Percentiles rank a stretch among this genome's conserved stretches.
These are phyloP conservation scores for Tyria jacobaeae DNA, from an alignment of 2,888 invertebrate genomes.

Conservation along the genomic window DNA sequence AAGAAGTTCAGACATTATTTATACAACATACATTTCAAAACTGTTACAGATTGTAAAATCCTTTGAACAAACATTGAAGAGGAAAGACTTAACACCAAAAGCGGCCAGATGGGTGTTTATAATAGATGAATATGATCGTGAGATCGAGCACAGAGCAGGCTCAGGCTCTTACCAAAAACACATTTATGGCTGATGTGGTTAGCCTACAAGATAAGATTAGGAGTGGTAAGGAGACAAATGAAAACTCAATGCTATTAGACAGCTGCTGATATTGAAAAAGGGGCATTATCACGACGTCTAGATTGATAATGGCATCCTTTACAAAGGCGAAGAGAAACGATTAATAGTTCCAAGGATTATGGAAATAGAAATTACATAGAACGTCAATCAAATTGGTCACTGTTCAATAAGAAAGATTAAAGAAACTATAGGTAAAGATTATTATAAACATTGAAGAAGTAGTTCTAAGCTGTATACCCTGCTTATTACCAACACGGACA, in stretches of 20 bases:
- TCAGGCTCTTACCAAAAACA: conserved; percentile 18
- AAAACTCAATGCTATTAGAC: neutral
- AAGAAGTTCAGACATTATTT: conserved; percentile 23
- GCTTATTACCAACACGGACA: conserved; percentile 40
- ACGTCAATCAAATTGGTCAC: conserved; percentile 40
- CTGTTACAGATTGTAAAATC: conserved; percentile 23
- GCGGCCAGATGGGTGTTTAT: conserved; percentile 19
- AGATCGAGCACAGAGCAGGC: conserved; percentile 13
- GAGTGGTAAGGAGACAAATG: neutral
- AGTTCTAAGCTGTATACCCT: conserved; percentile 34
- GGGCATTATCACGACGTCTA: neutral
- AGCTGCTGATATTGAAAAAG: neutral
- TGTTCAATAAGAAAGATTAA: conserved; percentile 35
- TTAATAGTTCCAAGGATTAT: neutral
- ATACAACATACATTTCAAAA: conserved; percentile 18
- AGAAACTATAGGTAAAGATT: conserved; percentile 25
- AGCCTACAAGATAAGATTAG: neutral
- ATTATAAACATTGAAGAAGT: conserved; percentile 36
- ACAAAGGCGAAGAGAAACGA: neutral
- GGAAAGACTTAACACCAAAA: conserved; percentile 7
- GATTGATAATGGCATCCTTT: neutral
- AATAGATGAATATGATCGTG: conserved; percentile 10
- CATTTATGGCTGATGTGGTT: neutral
- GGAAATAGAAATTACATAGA: conserved; percentile 30
- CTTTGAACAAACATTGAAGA: conserved; percentile 11